phyloP scores from a whole-genome alignment of 2,797 vertebrate species.

The Carduelis carduelis region DNA sequence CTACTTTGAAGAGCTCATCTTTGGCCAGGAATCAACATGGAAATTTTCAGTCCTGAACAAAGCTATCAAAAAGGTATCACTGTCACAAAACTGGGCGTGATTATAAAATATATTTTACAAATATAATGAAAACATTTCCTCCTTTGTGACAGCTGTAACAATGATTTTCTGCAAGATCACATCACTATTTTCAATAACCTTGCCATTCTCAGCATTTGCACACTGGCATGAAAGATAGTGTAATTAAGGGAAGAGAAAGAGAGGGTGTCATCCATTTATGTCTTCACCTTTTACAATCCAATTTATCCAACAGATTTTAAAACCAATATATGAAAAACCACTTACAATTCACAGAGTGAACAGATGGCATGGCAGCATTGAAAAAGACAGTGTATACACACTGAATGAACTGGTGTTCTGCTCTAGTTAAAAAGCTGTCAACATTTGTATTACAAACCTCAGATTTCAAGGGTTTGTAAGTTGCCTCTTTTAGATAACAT shows the following conservation, averaged over 20 bases:
- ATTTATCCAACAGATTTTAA: conserved; percentile 38
- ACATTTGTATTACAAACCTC: conserved; percentile 57
- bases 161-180: conserved; percentile 22
- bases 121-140: not conserved
- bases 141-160: not conserved
- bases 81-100: not conserved
- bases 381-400: conserved; percentile 60
- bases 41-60: not conserved
- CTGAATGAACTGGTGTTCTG: conserved; percentile 53
- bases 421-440: conserved; percentile 66
- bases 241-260: conserved; percentile 18
- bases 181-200: conserved; percentile 14
- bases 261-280: not conserved
- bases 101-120: not conserved
- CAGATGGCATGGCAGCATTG: conserved; percentile 69
- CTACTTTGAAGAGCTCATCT: not conserved
- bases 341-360: conserved; percentile 58
- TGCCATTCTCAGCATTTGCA: not conserved
- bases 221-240: not conserved
- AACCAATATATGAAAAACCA: conserved; percentile 48
- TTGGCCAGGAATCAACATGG: not conserved
- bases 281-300: conserved; percentile 41
- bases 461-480: conserved; percentile 61
- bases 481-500: conserved; percentile 61
- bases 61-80: not conserved